Conservation (phyloP, 2,113 vertebrate genomes). For the Misgurnus anguillicaudatus region DNA sequence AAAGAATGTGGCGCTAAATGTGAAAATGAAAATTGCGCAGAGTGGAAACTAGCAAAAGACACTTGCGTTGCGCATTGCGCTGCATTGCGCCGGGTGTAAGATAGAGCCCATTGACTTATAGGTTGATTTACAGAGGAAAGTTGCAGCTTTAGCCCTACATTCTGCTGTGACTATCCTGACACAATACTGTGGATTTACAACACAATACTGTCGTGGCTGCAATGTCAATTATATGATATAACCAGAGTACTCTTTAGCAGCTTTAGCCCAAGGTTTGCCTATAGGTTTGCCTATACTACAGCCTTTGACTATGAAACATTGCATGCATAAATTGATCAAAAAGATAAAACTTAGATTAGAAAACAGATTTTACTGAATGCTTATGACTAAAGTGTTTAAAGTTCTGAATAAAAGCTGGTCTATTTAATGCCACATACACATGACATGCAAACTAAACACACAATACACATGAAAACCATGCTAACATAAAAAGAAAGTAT, state of each 20-base stretch:
- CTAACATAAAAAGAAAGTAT: too few relatives aligned
- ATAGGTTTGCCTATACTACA: background rate
- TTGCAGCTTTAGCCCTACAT: conserved; percentile 22
- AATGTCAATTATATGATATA: conserved; percentile 3
- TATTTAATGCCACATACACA: too few relatives aligned
- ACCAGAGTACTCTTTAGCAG: background rate
- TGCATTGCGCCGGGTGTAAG: too few relatives aligned
- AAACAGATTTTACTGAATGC: background rate
- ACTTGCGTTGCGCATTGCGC: too few relatives aligned
- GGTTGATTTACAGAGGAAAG: conserved; percentile 33
- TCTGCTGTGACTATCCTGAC: conserved; percentile 8
- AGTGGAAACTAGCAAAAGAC: too few relatives aligned
- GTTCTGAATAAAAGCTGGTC: too few relatives aligned
- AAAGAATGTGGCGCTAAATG: too few relatives aligned
- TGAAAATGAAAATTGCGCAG: too few relatives aligned
- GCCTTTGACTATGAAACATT: background rate
- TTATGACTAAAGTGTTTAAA: background rate
- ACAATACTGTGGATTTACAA: conserved; percentile 13
- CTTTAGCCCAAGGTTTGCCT: background rate
- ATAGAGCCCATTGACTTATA: too few relatives aligned
- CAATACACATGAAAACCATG: too few relatives aligned
- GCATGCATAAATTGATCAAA: conserved; percentile 8
- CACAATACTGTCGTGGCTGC: conserved; percentile 3
- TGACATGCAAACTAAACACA: too few relatives aligned
- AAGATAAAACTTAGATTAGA: background rate